phyloP scores from a whole-genome alignment of 1,140 invertebrate genomes.

The Brachystomella parvula region DNA sequence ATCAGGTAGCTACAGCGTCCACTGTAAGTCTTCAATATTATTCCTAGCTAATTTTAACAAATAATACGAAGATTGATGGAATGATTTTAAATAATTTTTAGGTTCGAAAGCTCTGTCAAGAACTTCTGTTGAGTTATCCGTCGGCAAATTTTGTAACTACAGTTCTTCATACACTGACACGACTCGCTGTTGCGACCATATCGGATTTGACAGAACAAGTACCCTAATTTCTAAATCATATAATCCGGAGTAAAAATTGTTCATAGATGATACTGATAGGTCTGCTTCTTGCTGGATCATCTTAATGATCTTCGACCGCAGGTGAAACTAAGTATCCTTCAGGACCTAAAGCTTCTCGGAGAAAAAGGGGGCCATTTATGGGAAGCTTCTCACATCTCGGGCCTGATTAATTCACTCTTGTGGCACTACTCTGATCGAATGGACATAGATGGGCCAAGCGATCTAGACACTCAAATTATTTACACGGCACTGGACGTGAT shows the following conservation, averaged over 20 bases:
- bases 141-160: constrained; percentile 77
- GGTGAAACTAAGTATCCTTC: constrained; percentile 65
- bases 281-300: constrained; percentile 51
- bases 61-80: constrained; percentile 14
- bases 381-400: constrained; percentile 60
- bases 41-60: constrained; percentile 42
- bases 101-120: constrained; percentile 65
- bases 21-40: constrained; percentile 60
- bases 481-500: constrained; percentile 31
- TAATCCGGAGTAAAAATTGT: background rate
- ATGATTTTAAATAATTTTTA: too few relatives aligned
- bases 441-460: constrained; percentile 23
- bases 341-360: constrained; percentile 66
- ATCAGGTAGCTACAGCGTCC: constrained; percentile 73
- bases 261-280: constrained; percentile 41
- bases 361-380: constrained; percentile 69
- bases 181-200: constrained; percentile 76
- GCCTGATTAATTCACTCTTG: constrained; percentile 50
- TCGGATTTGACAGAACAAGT: constrained; percentile 85
- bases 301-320: constrained; percentile 57
- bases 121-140: constrained; percentile 76
- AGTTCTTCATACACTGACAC: constrained; percentile 77
- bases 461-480: constrained; percentile 19
- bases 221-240: constrained; percentile 6
- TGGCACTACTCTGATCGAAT: constrained; percentile 41